Conservation (phyloP, 2,113 vertebrate genomes). For the zebrafish (Danio rerio) region DNA sequence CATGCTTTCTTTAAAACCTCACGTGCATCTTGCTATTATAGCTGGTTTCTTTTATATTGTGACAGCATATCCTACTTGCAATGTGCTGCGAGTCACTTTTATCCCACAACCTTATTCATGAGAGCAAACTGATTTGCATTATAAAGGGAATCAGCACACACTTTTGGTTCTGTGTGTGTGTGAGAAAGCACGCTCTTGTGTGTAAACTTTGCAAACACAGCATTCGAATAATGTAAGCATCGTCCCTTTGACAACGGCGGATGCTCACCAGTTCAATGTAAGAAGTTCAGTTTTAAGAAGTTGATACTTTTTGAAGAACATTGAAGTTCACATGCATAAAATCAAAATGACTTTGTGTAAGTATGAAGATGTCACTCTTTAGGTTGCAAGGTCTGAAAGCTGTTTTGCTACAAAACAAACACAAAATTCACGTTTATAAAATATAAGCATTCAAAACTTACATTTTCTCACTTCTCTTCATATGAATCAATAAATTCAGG, state of each 20-base stretch:
- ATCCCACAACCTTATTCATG: slow-evolving; percentile 24
- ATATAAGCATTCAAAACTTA: no score
- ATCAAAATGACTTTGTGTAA: no score
- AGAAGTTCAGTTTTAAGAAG: background rate
- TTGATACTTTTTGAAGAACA: no score
- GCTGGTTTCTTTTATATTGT: background rate
- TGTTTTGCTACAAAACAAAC: no score
- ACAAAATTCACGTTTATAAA: no score
- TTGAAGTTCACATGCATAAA: no score
- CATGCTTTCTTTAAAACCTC: background rate
- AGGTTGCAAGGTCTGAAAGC: no score
- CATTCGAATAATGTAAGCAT: background rate
- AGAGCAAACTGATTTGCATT: slow-evolving; percentile 15
- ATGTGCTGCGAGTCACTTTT: background rate
- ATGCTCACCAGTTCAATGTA: background rate
- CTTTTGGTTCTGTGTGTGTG: slow-evolving; percentile 12
- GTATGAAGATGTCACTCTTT: no score
- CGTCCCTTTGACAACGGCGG: slow-evolving; percentile 4
- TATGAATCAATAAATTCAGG: no score
- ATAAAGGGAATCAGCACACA: slow-evolving; percentile 4
- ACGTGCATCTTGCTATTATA: slow-evolving; percentile 6
- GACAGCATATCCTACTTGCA: background rate
- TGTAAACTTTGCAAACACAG: slow-evolving; percentile 16
- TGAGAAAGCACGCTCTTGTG: background rate
- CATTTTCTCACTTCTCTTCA: no score